Percentiles rank a stretch among this genome's conserved stretches.
Evolutionary conservation across 2,888 invertebrate species (phyloP).

Genomic region (Conus canariensis): DNA sequence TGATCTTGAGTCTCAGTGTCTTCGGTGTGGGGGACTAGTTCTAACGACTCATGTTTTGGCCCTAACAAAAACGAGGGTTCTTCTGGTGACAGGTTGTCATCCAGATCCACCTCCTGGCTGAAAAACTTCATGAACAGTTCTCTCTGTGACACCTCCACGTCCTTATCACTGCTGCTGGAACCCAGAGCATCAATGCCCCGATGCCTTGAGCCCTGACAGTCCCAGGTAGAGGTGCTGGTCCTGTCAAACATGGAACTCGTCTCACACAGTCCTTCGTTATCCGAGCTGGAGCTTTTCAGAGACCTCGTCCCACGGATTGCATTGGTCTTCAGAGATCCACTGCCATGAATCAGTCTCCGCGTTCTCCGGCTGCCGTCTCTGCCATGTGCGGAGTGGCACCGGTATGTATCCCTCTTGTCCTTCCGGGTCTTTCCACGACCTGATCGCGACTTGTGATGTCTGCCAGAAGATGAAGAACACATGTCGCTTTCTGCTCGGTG

Average conservation of each 20-base stretch:
- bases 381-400: neutral
- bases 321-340: neutral
- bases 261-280: neutral
- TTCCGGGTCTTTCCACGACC: neutral
- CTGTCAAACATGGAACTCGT: neutral
- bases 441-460: neutral
- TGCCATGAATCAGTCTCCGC: neutral
- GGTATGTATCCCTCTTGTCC: neutral
- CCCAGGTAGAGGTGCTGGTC: neutral
- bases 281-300: slow-evolving; percentile 33
- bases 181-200: slow-evolving; percentile 35
- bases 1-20: neutral
- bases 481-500: neutral
- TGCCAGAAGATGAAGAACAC: neutral
- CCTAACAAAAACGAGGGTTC: slow-evolving; percentile 19
- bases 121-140: slow-evolving; percentile 52
- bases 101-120: slow-evolving; percentile 50
- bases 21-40: neutral
- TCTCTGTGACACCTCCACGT: slow-evolving; percentile 22
- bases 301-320: neutral
- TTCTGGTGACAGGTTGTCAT: slow-evolving; percentile 36
- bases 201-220: neutral
- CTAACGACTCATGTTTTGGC: neutral
- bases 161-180: slow-evolving; percentile 37
- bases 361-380: neutral